Evolutionary conservation across 2,888 invertebrate species (phyloP).

Genomic region (Spilarctia lutea): DNA sequence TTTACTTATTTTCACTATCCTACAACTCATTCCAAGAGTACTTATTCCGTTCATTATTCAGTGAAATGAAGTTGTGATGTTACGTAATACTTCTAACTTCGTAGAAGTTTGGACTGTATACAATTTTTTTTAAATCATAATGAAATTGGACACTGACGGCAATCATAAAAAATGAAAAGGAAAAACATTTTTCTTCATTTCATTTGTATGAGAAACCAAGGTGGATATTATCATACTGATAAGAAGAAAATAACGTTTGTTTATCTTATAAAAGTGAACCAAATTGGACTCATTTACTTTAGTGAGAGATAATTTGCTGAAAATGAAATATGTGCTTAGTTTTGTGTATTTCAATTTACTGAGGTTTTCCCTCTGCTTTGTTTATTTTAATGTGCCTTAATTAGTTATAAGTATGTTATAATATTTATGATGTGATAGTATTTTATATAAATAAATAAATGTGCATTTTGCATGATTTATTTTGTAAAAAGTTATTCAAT

Average conservation of each 20-base stretch:
- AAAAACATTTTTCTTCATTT: constrained; percentile 31
- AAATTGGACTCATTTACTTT: constrained; percentile 14
- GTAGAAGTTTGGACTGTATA: neutral
- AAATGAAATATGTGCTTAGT: neutral
- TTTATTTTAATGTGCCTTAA: neutral
- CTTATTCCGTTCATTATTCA: neutral
- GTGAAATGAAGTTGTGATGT: neutral
- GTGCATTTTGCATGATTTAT: too few species aligned
- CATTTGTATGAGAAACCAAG: constrained; percentile 28
- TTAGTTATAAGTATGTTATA: too few species aligned
- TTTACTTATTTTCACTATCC: neutral
- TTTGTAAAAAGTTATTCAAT: too few species aligned
- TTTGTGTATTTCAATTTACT: neutral
- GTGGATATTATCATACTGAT: constrained; percentile 13
- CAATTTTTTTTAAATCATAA: constrained; percentile 32
- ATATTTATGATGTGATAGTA: too few species aligned
- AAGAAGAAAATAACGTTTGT: constrained; percentile 10
- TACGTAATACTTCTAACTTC: constrained; percentile 10
- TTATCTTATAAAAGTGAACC: constrained; percentile 11
- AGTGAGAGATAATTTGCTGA: neutral
- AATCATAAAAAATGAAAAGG: constrained; percentile 42
- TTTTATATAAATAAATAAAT: too few species aligned
- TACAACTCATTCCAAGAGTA: neutral
- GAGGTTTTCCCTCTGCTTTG: neutral
- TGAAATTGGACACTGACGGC: constrained; percentile 43